Conservation (phyloP, 2,113 vertebrate genomes). For the Passer montanus region DNA sequence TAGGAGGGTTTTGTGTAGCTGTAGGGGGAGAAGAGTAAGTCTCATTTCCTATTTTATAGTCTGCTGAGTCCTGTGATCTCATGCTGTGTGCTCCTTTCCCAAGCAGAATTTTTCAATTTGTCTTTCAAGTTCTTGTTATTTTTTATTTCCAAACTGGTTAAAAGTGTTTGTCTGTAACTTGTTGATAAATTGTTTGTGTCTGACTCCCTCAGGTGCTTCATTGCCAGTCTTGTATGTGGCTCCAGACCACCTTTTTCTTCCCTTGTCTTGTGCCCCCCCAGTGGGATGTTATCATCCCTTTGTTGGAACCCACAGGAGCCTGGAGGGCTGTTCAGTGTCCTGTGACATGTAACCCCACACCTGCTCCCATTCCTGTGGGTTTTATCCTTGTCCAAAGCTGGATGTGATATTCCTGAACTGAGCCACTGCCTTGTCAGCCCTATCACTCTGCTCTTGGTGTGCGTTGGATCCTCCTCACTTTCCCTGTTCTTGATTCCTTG, state of each 20-base stretch:
- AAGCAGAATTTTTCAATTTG: conserved; percentile 59
- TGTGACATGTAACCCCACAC: not conserved
- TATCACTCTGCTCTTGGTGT: not conserved
- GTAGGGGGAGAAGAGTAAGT: conserved; percentile 44
- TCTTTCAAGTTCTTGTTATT: conserved; percentile 39
- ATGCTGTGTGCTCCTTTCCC: conserved; percentile 52
- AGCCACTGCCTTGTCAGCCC: not conserved
- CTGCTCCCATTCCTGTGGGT: not conserved
- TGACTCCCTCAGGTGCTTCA: not conserved
- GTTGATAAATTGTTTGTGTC: conserved; percentile 4
- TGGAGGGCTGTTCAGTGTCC: not conserved
- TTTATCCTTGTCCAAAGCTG: not conserved
- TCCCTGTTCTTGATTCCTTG: not conserved
- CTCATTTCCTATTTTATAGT: conserved; percentile 68
- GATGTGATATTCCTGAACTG: not conserved
- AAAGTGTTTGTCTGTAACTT: conserved; percentile 31
- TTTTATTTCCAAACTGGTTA: conserved; percentile 59
- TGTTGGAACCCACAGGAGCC: not conserved
- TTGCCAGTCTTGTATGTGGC: not conserved
- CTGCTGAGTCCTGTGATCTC: conserved; percentile 55
- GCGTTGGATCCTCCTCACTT: not conserved
- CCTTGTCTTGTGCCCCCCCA: not conserved
- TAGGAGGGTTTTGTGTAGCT: conserved; percentile 55
- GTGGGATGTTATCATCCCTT: not conserved
- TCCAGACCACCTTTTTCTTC: not conserved